Conservation (phyloP, 2,888 invertebrate species). For the Lissonota sp. region DNA sequence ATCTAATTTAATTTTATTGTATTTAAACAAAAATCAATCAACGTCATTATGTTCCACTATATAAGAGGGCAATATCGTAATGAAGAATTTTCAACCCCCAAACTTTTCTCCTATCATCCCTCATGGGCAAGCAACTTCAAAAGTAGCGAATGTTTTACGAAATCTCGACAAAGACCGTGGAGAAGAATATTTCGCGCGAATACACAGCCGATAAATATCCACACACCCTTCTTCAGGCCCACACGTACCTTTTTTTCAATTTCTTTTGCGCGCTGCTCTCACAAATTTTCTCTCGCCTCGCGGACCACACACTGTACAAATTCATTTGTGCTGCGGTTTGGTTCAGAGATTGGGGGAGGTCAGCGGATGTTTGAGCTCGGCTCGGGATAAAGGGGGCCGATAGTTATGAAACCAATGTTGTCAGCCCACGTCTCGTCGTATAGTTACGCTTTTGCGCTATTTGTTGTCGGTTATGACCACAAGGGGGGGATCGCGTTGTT, state of each 20-base stretch:
- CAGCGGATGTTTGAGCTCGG: slow-evolving; percentile 2
- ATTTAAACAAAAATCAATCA: too few relatives aligned
- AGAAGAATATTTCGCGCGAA: too few relatives aligned
- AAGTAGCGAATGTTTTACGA: too few relatives aligned
- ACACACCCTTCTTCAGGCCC: background rate
- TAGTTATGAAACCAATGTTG: slow-evolving; percentile 72
- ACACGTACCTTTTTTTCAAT: slow-evolving; percentile 45
- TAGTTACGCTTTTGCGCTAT: slow-evolving; percentile 58
- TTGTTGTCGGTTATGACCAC: slow-evolving; percentile 45
- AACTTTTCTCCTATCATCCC: too few relatives aligned
- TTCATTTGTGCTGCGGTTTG: slow-evolving; percentile 43
- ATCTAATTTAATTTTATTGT: too few relatives aligned
- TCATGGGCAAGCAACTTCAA: too few relatives aligned
- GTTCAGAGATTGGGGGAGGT: background rate
- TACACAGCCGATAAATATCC: too few relatives aligned
- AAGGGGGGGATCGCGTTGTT: background rate
- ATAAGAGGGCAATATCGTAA: too few relatives aligned
- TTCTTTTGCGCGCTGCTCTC: slow-evolving; percentile 16
- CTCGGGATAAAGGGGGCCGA: slow-evolving; percentile 65
- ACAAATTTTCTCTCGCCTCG: slow-evolving; percentile 5
- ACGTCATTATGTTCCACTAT: too few relatives aligned
- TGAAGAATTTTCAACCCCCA: too few relatives aligned
- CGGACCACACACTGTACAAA: slow-evolving; percentile 27
- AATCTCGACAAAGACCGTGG: too few relatives aligned
- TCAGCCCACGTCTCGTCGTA: slow-evolving; percentile 56